Evolutionary conservation across 2,888 invertebrate genomes (phyloP), one percentile per base, ranked within the genome.

Genomic region (Schizotus pectinicornis): DNA sequence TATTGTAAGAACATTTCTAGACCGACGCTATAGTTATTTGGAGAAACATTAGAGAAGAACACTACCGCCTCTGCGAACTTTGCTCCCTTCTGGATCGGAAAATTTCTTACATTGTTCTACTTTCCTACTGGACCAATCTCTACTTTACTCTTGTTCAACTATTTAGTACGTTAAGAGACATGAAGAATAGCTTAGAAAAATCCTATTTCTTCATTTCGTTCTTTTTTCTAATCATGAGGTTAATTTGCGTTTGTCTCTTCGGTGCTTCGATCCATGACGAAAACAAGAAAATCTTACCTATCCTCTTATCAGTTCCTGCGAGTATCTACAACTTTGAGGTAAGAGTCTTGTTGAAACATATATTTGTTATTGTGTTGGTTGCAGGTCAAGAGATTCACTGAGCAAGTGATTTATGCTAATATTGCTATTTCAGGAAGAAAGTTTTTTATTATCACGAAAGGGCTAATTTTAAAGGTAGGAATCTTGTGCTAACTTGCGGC

Each of bases 401-500:
- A 82, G 52, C 84, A 85, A 71, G 77, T 86, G 61, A 76, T 77
- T 14, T 77, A 82, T 39, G 83, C 85, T 62, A 77, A 74, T n/a
- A 82, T 86, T 0, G 82, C 82, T 0, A 67, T 87, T 35, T 83
- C 84, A 7, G 87, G 86, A 22, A 82, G 81, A 73, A 81, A 82
- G 1, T 79, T 85, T 9, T 86, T 83, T 61, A 75, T 77, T 39
- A 67, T 86, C 14, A 81, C 83, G 3, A 76, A 84, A 14, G 77
- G 80, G 54, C 78, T 83, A 34, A 72, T 52, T 39, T 39, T 39
- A 13, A 39, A 11, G 13, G 13, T 39, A 37, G n/a, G 8, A 9
- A 9, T 39, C 22, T 39, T 2, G 7, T 39, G 7, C 5, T 22
- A 22, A 5, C 5, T 22, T 22, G 2, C 2, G 22, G 5, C 22